These are phyloP conservation scores for Xenopus tropicalis DNA, from an alignment of 2,113 vertebrate species.

Conservation along the genomic window DNA sequence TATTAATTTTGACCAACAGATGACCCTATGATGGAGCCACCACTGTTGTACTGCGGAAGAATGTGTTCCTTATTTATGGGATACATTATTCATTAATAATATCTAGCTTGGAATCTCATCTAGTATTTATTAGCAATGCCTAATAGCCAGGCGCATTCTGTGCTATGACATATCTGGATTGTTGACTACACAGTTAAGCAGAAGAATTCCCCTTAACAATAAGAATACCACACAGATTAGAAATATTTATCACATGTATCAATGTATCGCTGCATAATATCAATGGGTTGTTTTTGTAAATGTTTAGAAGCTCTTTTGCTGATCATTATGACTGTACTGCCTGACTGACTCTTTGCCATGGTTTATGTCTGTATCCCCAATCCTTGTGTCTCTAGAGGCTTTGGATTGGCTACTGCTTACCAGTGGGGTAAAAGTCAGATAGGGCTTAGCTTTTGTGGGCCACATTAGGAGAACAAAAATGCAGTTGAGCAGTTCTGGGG, in stretches of 20 bases:
- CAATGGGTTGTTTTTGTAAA: no score
- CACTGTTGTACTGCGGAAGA: background rate
- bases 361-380: no score
- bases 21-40: background rate
- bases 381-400: no score
- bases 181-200: background rate
- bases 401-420: no score
- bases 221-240: background rate
- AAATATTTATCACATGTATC: background rate
- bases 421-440: no score
- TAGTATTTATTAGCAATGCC: background rate
- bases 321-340: no score
- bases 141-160: background rate
- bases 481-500: no score
- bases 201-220: background rate
- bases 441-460: no score
- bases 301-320: no score
- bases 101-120: background rate
- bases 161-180: background rate
- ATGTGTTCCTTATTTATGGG: conserved; percentile 1
- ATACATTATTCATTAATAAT: conserved; percentile 1
- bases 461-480: no score
- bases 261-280: no score
- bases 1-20: conserved; percentile 5
- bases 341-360: background rate